Conservation (phyloP, 2,888 invertebrate species). For the Tinea semifulvella region DNA sequence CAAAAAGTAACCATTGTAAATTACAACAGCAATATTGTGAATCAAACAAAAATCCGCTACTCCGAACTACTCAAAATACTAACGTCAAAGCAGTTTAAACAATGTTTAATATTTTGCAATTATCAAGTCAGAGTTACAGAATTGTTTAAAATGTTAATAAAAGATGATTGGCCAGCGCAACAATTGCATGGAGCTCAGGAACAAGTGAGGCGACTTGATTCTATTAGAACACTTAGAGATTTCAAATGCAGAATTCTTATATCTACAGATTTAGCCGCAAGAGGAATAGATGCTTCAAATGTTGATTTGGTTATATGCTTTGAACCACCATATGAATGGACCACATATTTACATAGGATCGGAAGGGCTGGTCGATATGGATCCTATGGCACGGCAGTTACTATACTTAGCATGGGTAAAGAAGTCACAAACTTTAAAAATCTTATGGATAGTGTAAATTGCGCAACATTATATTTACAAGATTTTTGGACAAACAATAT, state of each 20-base stretch:
- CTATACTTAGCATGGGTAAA: slow-evolving; percentile 72
- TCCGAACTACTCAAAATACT: slow-evolving; percentile 74
- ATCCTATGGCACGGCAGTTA: slow-evolving; percentile 81
- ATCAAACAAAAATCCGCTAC: slow-evolving; percentile 73
- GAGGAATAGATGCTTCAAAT: slow-evolving; percentile 94
- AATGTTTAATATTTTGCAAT: slow-evolving; percentile 92
- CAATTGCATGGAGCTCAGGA: slow-evolving; percentile 82
- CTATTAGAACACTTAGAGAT: slow-evolving; percentile 79
- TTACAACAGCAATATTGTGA: slow-evolving; percentile 68
- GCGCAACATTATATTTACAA: slow-evolving; percentile 25
- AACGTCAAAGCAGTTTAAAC: slow-evolving; percentile 78
- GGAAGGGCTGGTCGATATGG: slow-evolving; percentile 96
- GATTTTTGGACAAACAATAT: slow-evolving; percentile 35
- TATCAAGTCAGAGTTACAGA: slow-evolving; percentile 86
- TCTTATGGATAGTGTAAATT: slow-evolving; percentile 59
- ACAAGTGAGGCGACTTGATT: slow-evolving; percentile 79
- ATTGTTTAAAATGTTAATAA: slow-evolving; percentile 74
- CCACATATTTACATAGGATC: slow-evolving; percentile 93
- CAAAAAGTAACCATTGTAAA: slow-evolving; percentile 78
- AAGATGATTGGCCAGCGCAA: slow-evolving; percentile 79
- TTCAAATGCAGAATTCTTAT: slow-evolving; percentile 87
- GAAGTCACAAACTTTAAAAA: slow-evolving; percentile 69
- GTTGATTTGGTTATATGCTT: slow-evolving; percentile 94
- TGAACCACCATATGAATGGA: slow-evolving; percentile 81
- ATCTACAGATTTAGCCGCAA: slow-evolving; percentile 89